phyloP scores from a whole-genome alignment of 2,113 vertebrate genomes.

The Solenodon paradoxus region DNA sequence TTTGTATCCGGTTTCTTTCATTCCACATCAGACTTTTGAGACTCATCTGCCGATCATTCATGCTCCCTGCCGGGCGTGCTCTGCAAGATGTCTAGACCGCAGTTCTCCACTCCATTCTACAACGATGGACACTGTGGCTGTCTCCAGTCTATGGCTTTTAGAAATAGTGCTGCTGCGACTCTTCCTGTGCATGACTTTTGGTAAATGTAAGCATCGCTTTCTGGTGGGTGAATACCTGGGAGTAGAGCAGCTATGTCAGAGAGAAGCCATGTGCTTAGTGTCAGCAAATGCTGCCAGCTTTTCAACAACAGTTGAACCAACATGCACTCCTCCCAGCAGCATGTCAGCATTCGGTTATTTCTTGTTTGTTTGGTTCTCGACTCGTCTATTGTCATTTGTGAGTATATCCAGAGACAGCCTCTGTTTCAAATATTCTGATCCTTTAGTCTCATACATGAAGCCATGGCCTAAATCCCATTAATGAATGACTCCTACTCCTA shows the following conservation, averaged over 20 bases:
- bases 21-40: neutral
- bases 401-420: neutral
- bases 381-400: neutral
- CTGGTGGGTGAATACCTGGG: neutral
- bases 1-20: neutral
- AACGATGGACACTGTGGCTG: neutral
- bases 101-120: neutral
- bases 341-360: neutral
- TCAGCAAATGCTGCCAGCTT: constrained; percentile 2
- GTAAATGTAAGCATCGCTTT: neutral
- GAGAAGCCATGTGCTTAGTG: neutral
- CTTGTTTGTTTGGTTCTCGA: neutral
- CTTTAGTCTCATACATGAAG: neutral
- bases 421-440: neutral
- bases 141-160: neutral
- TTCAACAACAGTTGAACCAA: neutral
- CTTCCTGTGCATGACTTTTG: neutral
- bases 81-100: neutral
- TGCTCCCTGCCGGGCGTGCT: neutral
- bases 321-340: neutral
- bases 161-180: neutral
- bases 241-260: neutral
- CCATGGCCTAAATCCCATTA: neutral
- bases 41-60: neutral
- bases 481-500: neutral